Evolutionary conservation across 2,888 invertebrate genomes (phyloP).

Genomic region (Platypus cylindrus): DNA sequence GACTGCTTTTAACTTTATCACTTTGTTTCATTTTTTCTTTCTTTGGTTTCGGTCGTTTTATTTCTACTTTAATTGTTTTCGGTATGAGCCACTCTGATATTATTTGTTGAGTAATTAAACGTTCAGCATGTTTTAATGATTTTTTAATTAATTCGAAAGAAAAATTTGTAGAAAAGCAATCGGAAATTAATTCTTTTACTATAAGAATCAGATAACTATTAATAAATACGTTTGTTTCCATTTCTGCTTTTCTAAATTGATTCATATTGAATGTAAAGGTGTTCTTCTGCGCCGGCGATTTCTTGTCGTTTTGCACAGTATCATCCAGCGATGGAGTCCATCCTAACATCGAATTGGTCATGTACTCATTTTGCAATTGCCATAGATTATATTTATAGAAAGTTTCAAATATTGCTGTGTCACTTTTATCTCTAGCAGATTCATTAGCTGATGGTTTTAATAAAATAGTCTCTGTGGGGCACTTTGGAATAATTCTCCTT

Average conservation of each 20-base stretch:
- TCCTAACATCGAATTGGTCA: slow-evolving; percentile 25
- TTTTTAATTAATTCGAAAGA: slow-evolving; percentile 29
- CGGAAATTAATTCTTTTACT: slow-evolving; percentile 31
- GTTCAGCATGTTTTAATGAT: slow-evolving; percentile 25
- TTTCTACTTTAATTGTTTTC: slow-evolving; percentile 27
- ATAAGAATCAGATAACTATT: slow-evolving; percentile 28
- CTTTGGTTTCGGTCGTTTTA: slow-evolving; percentile 22
- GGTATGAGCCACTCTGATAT: slow-evolving; percentile 30
- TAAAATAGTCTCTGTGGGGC: too few relatives aligned
- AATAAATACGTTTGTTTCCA: slow-evolving; percentile 20
- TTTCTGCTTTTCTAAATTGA: neutral
- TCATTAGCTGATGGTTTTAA: too few relatives aligned
- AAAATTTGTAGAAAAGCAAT: slow-evolving; percentile 33
- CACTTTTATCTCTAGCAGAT: too few relatives aligned
- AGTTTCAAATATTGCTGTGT: slow-evolving; percentile 17
- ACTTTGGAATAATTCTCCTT: too few relatives aligned
- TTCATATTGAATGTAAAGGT: too few relatives aligned
- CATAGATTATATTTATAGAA: slow-evolving; percentile 26
- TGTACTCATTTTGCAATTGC: slow-evolving; percentile 25
- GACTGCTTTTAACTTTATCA: slow-evolving; percentile 17
- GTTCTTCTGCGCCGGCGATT: neutral
- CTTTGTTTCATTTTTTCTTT: slow-evolving; percentile 22
- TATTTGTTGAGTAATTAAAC: slow-evolving; percentile 27
- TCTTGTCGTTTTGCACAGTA: too few relatives aligned
- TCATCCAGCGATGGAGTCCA: slow-evolving; percentile 19